Conservation (phyloP, 2,113 vertebrate species). For the Gymnarchus niloticus region DNA sequence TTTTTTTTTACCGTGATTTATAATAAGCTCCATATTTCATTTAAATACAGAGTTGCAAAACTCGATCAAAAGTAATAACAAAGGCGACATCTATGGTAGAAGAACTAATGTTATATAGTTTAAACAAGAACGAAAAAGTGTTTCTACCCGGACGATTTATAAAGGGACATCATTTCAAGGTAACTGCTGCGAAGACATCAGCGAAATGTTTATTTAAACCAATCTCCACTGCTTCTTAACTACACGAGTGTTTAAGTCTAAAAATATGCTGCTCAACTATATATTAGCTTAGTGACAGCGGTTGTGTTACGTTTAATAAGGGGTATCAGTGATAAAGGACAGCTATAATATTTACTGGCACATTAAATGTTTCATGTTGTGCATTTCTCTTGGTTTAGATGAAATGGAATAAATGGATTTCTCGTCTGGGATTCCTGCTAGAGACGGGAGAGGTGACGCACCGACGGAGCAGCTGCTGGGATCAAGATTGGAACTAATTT, state of each 20-base stretch:
- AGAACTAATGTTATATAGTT: constrained; percentile 24
- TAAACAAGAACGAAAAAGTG: not conserved
- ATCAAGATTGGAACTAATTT: constrained; percentile 28
- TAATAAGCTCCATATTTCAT: not conserved
- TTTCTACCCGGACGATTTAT: constrained; percentile 16
- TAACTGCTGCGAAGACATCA: not conserved
- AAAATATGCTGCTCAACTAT: not conserved
- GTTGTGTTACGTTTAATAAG: not conserved
- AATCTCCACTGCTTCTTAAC: not conserved
- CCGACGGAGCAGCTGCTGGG: not conserved
- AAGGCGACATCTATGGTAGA: not conserved
- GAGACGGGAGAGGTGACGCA: constrained; percentile 25
- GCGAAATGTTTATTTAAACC: not conserved
- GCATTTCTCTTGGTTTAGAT: not conserved
- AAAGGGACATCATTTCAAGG: constrained; percentile 3
- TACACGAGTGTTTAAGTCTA: not conserved
- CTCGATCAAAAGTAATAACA: not conserved
- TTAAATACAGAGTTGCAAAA: not conserved
- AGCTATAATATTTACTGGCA: not conserved
- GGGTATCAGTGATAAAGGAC: not conserved
- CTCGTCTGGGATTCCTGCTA: not conserved
- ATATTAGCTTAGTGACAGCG: not conserved
- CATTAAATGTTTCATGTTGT: not conserved
- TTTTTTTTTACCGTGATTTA: not conserved
- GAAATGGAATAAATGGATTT: not conserved